Base-by-base conservation (phyloP, 1,140 invertebrate species). In the Drosophila sp. region DNA sequence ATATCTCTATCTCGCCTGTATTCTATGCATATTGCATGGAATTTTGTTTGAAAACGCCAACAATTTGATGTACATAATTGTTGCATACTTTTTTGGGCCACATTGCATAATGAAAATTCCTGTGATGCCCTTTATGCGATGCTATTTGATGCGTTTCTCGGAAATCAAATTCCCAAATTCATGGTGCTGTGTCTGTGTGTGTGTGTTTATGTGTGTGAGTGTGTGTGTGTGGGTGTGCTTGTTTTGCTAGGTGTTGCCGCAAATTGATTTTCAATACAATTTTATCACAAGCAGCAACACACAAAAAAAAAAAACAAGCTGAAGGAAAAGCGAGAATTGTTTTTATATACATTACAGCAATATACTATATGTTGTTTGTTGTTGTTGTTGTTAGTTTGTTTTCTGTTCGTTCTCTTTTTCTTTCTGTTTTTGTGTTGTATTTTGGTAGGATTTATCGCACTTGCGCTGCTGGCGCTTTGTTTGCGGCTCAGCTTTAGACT, bases 371-470 rank as follows among this genome's bases (percentile, higher is more conserved):
- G 29, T 23, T 64, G 47, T 66, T 32, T 68, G 25, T 60, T 38
- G 17, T 56, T 54, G 41, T 47, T 41, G 44, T 38, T 55, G 54
- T 58, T 33, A 55, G 61, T 60, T 58, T 41, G 27, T 62, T 64
- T 70, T 64, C 60, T 32, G 60, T 50, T 50, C 57, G 65, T 54
- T 56, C 33, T 58, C 60, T 58, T 66, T 44, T 67, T 60, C 25
- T 32, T 56, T 41, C 60, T 27, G 54, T 56, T 76, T 60, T 60
- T 63, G 69, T 80, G 77, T 79, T 81, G 79, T 86, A 62, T 82
- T 86, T 79, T 72, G 68, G 66, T 56, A 79, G 83, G 79, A 86
- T 86, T 86, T 86, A 87, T 86, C 83, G 83, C 83, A 87, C 83
- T 86, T 87, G 83, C 70, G 69, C 76, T 81, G 75, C 75, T 66